These are phyloP conservation scores for Drosophila ercepeae DNA, from an alignment of 1,140 invertebrate species.

Conservation along the genomic window DNA sequence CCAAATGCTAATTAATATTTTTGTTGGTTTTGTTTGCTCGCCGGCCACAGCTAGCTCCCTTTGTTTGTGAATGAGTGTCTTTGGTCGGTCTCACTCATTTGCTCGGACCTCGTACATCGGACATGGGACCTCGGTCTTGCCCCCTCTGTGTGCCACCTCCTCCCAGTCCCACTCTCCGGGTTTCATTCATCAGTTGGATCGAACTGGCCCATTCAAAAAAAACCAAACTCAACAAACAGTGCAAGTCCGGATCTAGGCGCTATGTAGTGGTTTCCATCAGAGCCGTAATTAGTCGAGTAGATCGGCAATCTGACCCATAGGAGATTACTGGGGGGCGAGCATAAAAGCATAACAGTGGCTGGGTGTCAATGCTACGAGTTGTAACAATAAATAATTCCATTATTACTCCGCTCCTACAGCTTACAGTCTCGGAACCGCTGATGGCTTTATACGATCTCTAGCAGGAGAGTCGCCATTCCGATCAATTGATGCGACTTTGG, in stretches of 20 bases:
- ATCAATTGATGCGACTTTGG: constrained; percentile 9
- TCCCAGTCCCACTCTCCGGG: background rate
- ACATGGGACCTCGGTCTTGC: no score
- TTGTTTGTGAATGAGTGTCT: constrained; percentile 64
- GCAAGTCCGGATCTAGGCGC: constrained; percentile 67
- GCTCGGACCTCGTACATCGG: constrained; percentile 3
- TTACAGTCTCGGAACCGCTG: background rate
- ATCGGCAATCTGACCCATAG: constrained; percentile 30
- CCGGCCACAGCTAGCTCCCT: constrained; percentile 20
- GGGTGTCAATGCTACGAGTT: background rate
- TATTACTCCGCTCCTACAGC: no score
- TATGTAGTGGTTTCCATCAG: constrained; percentile 62
- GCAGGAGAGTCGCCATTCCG: background rate
- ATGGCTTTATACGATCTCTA: background rate
- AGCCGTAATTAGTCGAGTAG: constrained; percentile 34
- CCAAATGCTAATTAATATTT: constrained; percentile 79
- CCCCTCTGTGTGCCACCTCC: background rate
- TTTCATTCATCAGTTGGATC: constrained; percentile 53
- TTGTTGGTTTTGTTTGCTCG: constrained; percentile 64
- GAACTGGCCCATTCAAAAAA: constrained; percentile 38
- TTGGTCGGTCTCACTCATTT: background rate
- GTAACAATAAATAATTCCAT: background rate
- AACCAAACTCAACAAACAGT: background rate
- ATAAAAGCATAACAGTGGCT: no score
- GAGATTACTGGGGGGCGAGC: background rate